Conservation (phyloP, 2,113 vertebrate genomes). For the Elaphurus davidianus region DNA sequence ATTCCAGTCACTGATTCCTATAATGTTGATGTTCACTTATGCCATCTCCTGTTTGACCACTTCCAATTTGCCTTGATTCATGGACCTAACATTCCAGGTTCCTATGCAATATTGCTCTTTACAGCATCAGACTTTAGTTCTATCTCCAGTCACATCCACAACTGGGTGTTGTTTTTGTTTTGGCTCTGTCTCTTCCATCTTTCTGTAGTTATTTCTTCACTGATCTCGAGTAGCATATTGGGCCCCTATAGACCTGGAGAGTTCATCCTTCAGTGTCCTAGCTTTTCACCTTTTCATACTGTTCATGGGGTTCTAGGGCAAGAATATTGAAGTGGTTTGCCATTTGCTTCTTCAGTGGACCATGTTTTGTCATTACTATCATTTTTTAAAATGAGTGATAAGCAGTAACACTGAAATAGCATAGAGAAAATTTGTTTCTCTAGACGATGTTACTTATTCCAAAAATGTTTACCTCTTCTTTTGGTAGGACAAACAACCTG, state of each 20-base stretch:
- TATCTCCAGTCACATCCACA: background rate
- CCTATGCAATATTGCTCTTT: background rate
- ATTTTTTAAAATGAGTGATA: background rate
- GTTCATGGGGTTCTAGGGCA: background rate
- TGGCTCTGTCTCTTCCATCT: background rate
- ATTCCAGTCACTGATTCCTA: background rate
- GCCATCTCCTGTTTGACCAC: background rate
- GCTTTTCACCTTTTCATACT: background rate
- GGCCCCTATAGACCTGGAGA: background rate
- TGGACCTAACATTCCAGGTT: background rate
- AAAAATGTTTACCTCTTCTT: background rate
- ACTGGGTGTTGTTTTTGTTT: background rate
- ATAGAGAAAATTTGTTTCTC: background rate
- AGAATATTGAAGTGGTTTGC: background rate
- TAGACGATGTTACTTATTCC: background rate
- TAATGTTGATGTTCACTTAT: background rate
- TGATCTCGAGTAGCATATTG: background rate
- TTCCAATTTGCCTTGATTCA: background rate
- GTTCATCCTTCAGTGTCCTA: background rate
- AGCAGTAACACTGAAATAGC: background rate
- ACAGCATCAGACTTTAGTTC: background rate
- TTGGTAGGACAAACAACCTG: background rate
- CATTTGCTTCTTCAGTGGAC: background rate
- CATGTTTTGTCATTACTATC: background rate
- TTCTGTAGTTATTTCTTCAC: background rate